Base-by-base conservation (phyloP, 2,113 vertebrate genomes). In the Mixornis gularis region DNA sequence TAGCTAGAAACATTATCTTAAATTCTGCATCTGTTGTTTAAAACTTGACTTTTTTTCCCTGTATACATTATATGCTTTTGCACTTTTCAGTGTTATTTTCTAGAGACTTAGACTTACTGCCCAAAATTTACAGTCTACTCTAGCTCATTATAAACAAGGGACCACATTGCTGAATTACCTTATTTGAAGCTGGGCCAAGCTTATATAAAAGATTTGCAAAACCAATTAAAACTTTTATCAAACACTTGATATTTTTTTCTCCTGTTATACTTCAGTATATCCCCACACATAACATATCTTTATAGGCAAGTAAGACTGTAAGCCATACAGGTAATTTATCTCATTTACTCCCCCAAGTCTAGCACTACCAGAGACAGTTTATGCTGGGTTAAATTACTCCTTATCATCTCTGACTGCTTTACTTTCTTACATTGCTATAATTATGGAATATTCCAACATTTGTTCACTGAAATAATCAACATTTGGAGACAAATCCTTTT, bases 211-310 rank as follows among this genome's bases (percentile, higher is more conserved):
- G 41, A 92, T 90, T 90, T 83, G 58, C 17, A 89, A 92, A 92
- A 79, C 17, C 25, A 93, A 77, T 92, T 92, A 95, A 95, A 79
- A 88, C 49, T 83, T 90, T 64, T 72, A 83, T 53, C 40, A 85
- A 79, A 71, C 10, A 52, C 17, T 43, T 62, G 29, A 51, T 46
- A n/a, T 79, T 72, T 91, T 79, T 76, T 85, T 49, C 20, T 80
- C 12, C n/a, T 52, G 30, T 48, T 72, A 13, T 56, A 48, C 44
- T 90, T 85, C 21, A 71, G 17, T 43, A 43, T 76, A 56, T 52
- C 20, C 18, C 36, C 18, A 69, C 24, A 76, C 6, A 26, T 38
- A 64, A 43, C 1, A 0, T 55, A 30, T 59, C 40, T 88, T 85
- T 32, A 46, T 27, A 72, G 44, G 30, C 36, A 83, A 65, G 24